These are phyloP conservation scores for Chydorus sphaericus DNA, from an alignment of 2,888 invertebrate species.

Conservation along the genomic window DNA sequence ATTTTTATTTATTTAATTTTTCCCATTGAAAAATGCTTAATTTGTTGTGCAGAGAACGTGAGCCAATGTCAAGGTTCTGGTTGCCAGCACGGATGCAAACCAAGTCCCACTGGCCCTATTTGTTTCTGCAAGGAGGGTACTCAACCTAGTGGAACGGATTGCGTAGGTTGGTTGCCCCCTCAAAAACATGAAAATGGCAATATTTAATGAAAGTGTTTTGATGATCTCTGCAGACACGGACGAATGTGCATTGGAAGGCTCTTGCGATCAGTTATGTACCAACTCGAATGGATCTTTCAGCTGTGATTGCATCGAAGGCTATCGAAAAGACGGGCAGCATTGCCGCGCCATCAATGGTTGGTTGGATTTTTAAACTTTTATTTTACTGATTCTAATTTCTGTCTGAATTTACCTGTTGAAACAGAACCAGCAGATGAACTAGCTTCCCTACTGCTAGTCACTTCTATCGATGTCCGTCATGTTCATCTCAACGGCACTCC, in stretches of 20 bases:
- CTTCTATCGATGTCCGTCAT: conserved; percentile 46
- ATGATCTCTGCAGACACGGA: conserved; percentile 44
- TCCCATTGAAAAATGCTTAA: conserved; percentile 17
- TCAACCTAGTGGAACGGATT: conserved; percentile 43
- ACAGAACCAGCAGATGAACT: conserved; percentile 47
- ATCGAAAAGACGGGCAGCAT: conserved; percentile 38
- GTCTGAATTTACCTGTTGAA: conserved; percentile 20
- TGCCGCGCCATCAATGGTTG: conserved; percentile 57
- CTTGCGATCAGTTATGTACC: conserved; percentile 57
- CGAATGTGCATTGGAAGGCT: conserved; percentile 54
- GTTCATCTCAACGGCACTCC: conserved; percentile 39
- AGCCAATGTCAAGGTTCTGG: conserved; percentile 34
- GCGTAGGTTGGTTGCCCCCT: conserved; percentile 34
- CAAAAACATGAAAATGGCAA: neutral
- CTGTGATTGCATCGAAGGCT: conserved; percentile 60
- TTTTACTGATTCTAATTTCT: neutral
- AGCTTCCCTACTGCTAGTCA: conserved; percentile 51
- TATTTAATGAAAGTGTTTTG: conserved; percentile 4
- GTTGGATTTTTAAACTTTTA: neutral
- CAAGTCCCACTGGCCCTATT: conserved; percentile 50
- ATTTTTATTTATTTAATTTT: conserved; percentile 17
- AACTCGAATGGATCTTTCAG: conserved; percentile 49
- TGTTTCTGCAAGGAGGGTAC: conserved; percentile 61
- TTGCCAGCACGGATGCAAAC: conserved; percentile 52
- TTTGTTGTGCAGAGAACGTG: conserved; percentile 27